These are phyloP conservation scores for Odontamblyopus rebecca DNA, from an alignment of 2,797 vertebrate species.

Conservation along the genomic window DNA sequence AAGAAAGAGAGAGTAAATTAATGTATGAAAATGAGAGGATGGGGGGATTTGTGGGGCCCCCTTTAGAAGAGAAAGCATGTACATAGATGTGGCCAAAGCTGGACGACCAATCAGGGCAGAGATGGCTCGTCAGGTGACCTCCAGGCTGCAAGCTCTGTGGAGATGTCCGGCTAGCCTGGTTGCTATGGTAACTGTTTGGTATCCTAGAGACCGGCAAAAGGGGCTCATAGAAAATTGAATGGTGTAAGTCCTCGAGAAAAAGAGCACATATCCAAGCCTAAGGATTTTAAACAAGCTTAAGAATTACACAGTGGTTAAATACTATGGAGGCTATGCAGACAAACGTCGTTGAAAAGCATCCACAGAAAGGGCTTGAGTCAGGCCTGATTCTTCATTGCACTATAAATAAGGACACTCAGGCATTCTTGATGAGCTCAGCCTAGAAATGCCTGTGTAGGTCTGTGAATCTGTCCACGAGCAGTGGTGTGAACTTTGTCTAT, in stretches of 20 bases:
- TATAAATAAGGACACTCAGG: slow-evolving; percentile 56
- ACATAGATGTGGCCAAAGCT: slow-evolving; percentile 39
- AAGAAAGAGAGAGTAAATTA: background rate
- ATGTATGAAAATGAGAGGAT: slow-evolving; percentile 34
- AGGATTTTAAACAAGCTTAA: slow-evolving; percentile 4
- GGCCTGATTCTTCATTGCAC: slow-evolving; percentile 31
- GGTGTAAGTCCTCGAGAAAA: slow-evolving; percentile 30
- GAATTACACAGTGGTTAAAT: background rate
- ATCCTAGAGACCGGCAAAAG: slow-evolving; percentile 67
- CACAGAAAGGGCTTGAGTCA: slow-evolving; percentile 27
- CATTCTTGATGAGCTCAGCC: slow-evolving; percentile 26
- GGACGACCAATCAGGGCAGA: slow-evolving; percentile 45
- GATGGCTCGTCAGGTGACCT: slow-evolving; percentile 52
- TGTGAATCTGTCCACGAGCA: slow-evolving; percentile 20
- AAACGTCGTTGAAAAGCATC: slow-evolving; percentile 42
- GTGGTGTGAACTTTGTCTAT: slow-evolving; percentile 1
- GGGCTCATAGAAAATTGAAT: slow-evolving; percentile 60
- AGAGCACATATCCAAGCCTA: slow-evolving; percentile 5
- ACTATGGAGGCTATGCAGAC: slow-evolving; percentile 39
- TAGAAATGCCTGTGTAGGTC: slow-evolving; percentile 23
- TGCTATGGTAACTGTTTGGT: slow-evolving; percentile 70
- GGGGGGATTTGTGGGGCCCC: slow-evolving; percentile 32
- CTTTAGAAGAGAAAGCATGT: slow-evolving; percentile 27
- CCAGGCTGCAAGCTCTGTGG: slow-evolving; percentile 40
- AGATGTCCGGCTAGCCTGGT: slow-evolving; percentile 56